Base-by-base conservation (phyloP, 2,888 invertebrate genomes). In the Steinernema hermaphroditum region DNA sequence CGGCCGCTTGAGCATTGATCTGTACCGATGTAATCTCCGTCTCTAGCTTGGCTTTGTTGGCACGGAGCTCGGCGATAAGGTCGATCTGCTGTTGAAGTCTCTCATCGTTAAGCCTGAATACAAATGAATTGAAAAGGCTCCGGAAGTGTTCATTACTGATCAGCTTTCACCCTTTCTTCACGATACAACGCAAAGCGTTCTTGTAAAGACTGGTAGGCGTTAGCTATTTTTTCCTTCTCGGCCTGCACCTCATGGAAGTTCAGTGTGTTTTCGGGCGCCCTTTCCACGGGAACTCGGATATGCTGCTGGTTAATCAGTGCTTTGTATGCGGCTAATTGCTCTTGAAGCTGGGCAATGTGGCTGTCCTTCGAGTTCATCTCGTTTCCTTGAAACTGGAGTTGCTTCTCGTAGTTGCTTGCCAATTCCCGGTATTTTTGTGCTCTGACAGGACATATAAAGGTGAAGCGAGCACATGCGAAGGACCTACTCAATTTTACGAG, bases 291-390 rank as follows among this genome's bases (percentile, higher is more conserved):
- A 6, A 9, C 6, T 46, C 46, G 4, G 16, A 4, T 9, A 19
- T 4, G 9, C 16, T 29, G 32, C 27, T 62, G 62, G 16, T 24
- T 27, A 14, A n/a, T n/a, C 29, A 62, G 16, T 1, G 27, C 19
- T 32, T 62, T 62, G n/a, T 62, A 62, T 16, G 27, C 9, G 34
- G 9, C 27, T 1, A 62, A 16, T n/a, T 62, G 62, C 32, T 62
- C 62, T 29, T 62, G 62, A 27, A 62, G 62, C 14, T 62, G 62
- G 16, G 27, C 62, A 14, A 29, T 34, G 62, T 62, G 27, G 2
- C 27, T 1, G 16, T 2, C 27, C 29, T 32, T 24, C 1, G 32
- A 32, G 19, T 32, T 16, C 16, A 62, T 62, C 16, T 24, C 8
- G 32, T n/a, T n/a, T 16, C 12, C 29, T 16, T 34, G 27, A 6